Percentiles rank a stretch among this genome's conserved stretches.
Conservation (phyloP, 2,797 vertebrate genomes). For the Crenichthys baileyi region DNA sequence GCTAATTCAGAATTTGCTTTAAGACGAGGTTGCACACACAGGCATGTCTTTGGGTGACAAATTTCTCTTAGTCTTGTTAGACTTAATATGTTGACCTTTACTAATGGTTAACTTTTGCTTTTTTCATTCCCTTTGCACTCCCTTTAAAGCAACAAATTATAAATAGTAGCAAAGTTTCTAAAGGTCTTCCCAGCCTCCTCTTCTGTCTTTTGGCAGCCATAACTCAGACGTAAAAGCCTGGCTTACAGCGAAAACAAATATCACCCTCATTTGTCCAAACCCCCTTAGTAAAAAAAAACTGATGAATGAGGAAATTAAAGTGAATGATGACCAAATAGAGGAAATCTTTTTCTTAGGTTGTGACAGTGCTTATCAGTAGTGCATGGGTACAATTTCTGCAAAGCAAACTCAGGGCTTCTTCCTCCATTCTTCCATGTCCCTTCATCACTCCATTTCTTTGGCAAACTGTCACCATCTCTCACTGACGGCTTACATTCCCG, state of each 20-base stretch:
- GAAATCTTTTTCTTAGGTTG: slow-evolving; percentile 46
- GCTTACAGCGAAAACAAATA: slow-evolving; percentile 55
- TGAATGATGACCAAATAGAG: slow-evolving; percentile 50
- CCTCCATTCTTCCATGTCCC: slow-evolving; percentile 40
- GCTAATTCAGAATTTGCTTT: slow-evolving; percentile 22
- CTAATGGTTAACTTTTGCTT: slow-evolving; percentile 40
- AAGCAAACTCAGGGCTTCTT: slow-evolving; percentile 44
- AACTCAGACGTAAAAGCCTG: slow-evolving; percentile 34
- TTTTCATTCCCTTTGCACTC: slow-evolving; percentile 22
- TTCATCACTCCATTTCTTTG: slow-evolving; percentile 48
- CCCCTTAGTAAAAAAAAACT: slow-evolving; percentile 19
- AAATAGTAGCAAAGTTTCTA: slow-evolving; percentile 49
- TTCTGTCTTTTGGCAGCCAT: slow-evolving; percentile 37
- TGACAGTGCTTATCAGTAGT: slow-evolving; percentile 59
- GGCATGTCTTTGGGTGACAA: slow-evolving; percentile 3
- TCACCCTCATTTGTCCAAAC: slow-evolving; percentile 48
- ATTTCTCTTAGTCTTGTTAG: slow-evolving; percentile 11
- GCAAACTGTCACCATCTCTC: slow-evolving; percentile 70
- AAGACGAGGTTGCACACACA: slow-evolving; percentile 20
- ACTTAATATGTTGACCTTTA: slow-evolving; percentile 22
- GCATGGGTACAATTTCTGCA: slow-evolving; percentile 49
- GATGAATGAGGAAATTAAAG: slow-evolving; percentile 68
- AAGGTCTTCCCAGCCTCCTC: slow-evolving; percentile 32
- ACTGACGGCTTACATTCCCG: slow-evolving; percentile 58
- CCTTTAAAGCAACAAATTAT: slow-evolving; percentile 26